A percentile compares a stretch with the other conserved stretches of the same genome.
These are phyloP conservation scores for Synergus laeviventris DNA, from an alignment of 2,888 invertebrate species.

Conservation along the genomic window DNA sequence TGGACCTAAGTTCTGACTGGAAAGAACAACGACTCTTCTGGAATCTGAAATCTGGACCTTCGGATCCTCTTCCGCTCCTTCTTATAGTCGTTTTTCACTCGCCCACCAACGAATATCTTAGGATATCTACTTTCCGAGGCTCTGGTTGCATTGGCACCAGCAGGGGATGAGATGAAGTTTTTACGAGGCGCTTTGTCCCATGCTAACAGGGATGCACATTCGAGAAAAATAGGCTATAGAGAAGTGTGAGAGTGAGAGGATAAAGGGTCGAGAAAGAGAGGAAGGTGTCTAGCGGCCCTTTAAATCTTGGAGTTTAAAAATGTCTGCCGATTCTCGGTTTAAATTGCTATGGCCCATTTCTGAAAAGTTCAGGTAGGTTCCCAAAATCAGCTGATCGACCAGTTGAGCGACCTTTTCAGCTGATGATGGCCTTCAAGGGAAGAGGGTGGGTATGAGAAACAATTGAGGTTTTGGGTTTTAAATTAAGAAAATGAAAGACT, in stretches of 20 bases:
- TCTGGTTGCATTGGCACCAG: conserved; percentile 22
- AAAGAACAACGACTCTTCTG: neutral
- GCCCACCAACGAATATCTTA: conserved; percentile 38
- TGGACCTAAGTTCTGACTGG: neutral
- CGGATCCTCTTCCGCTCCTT: conserved; percentile 35
- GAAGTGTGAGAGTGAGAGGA: neutral
- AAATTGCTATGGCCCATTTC: conserved; percentile 14
- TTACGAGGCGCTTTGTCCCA: conserved; percentile 21
- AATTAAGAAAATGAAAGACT: neutral
- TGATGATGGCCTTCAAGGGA: neutral
- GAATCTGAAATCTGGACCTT: conserved; percentile 30
- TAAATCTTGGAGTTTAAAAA: conserved; percentile 37
- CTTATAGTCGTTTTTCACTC: neutral
- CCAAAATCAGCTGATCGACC: conserved; percentile 21
- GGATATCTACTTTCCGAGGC: neutral
- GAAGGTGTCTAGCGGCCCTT: conserved; percentile 26
- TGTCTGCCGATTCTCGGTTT: neutral
- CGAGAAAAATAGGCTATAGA: conserved; percentile 17
- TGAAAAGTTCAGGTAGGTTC: neutral
- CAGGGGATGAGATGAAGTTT: conserved; percentile 40
- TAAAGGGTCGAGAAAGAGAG: conserved; percentile 10
- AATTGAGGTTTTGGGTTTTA: neutral
- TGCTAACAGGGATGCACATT: neutral
- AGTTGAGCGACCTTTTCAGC: neutral
- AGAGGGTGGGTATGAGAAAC: neutral